Percentiles rank a stretch among this genome's conserved stretches.
phyloP scores from a whole-genome alignment of 2,888 invertebrate genomes.

The Eristalis arbustorum region DNA sequence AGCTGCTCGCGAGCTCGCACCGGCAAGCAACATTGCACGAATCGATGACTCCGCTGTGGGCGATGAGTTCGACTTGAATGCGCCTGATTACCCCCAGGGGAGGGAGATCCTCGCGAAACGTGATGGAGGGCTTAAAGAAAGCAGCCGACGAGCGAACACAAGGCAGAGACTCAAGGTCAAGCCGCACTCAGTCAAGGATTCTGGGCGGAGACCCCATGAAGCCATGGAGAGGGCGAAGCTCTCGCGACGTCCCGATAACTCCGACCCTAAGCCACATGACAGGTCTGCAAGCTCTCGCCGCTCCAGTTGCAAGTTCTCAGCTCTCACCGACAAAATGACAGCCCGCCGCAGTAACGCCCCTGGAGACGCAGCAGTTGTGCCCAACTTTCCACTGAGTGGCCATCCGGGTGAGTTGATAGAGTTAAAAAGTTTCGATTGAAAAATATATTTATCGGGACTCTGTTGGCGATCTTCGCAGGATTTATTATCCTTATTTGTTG shows the following conservation, averaged over 20 bases:
- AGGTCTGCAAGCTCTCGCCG: not conserved
- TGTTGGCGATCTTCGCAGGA: slow-evolving; percentile 33
- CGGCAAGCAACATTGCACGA: slow-evolving; percentile 41
- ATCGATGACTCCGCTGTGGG: slow-evolving; percentile 34
- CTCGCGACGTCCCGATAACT: not conserved
- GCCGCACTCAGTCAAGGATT: not conserved
- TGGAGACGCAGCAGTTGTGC: slow-evolving; percentile 19
- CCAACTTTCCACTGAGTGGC: slow-evolving; percentile 44
- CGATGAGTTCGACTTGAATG: slow-evolving; percentile 59
- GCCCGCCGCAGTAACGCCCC: slow-evolving; percentile 21
- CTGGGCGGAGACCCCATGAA: not conserved
- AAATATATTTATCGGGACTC: slow-evolving; percentile 52
- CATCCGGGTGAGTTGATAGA: slow-evolving; percentile 60
- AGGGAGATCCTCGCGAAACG: not conserved
- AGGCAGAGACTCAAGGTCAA: not conserved
- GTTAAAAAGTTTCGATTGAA: slow-evolving; percentile 60
- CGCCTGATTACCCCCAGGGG: slow-evolving; percentile 39
- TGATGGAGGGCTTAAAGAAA: not conserved
- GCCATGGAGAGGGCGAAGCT: not conserved
- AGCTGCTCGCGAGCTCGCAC: slow-evolving; percentile 30
- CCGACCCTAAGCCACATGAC: not conserved
- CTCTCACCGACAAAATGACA: slow-evolving; percentile 16
- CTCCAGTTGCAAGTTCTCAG: not conserved
- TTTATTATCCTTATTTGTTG: slow-evolving; percentile 45
- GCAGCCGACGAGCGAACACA: not conserved